Evolutionary conservation across 2,888 invertebrate genomes (phyloP).

Genomic region (Vannuccia rotundouncinata): DNA sequence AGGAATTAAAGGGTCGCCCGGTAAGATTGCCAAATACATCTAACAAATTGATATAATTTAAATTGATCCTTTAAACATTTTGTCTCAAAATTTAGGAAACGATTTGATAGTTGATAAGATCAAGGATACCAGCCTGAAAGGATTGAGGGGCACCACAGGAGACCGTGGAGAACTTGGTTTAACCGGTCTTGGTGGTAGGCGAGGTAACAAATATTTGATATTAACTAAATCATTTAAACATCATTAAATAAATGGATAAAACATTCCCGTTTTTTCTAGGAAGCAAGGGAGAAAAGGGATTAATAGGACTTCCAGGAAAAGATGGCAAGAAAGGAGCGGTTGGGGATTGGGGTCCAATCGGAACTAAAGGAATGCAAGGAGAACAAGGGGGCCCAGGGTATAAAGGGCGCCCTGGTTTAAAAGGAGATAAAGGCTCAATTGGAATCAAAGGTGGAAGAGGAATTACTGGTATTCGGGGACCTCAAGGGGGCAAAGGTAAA

Average conservation of each 20-base stretch:
- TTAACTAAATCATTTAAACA: background rate
- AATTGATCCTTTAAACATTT: too few species aligned
- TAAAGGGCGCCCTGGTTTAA: conserved; percentile 21
- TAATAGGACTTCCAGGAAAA: conserved; percentile 12
- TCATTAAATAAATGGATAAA: background rate
- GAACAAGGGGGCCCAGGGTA: conserved; percentile 2
- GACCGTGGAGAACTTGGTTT: background rate
- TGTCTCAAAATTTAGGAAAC: too few species aligned
- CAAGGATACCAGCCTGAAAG: too few species aligned
- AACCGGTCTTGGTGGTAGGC: background rate
- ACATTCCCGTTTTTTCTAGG: background rate
- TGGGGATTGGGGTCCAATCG: conserved; percentile 18
- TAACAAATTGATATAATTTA: too few species aligned
- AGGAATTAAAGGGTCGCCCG: background rate
- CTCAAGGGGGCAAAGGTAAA: background rate
- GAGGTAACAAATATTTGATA: background rate
- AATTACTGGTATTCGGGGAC: conserved; percentile 13
- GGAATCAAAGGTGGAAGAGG: conserved; percentile 23
- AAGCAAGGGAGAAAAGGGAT: background rate
- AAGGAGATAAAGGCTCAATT: conserved; percentile 29
- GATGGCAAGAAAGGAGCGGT: conserved; percentile 1
- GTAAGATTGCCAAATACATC: too few species aligned
- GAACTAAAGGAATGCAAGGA: conserved; percentile 27
- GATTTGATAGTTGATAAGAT: too few species aligned
- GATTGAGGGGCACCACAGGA: background rate